Evolutionary conservation across 2,113 vertebrate genomes (phyloP).

Genomic region (Geococcyx californianus): DNA sequence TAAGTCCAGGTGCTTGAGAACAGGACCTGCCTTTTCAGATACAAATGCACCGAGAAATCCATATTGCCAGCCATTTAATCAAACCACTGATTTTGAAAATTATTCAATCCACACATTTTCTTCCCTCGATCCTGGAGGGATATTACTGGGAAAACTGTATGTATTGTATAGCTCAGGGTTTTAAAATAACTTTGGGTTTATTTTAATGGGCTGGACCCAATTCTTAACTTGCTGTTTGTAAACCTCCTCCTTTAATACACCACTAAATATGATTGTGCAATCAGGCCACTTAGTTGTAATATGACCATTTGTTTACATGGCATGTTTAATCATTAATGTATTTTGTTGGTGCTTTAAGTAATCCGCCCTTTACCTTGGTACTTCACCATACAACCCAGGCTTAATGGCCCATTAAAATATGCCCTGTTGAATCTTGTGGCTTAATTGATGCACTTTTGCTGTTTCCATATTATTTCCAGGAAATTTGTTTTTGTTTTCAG

Average conservation of each 20-base stretch:
- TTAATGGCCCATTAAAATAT: conserved; percentile 61
- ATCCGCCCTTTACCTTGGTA: conserved; percentile 34
- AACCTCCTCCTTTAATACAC: not conserved
- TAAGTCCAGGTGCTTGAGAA: not conserved
- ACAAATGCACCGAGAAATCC: not conserved
- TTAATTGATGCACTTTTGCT: conserved; percentile 57
- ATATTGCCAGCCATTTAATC: not conserved
- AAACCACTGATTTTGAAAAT: not conserved
- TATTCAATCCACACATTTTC: not conserved
- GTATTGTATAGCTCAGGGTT: not conserved
- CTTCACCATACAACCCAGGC: conserved; percentile 1
- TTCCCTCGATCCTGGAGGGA: not conserved
- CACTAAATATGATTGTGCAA: not conserved
- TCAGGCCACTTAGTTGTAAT: not conserved
- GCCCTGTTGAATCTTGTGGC: conserved; percentile 29
- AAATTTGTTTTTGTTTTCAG: conserved; percentile 49
- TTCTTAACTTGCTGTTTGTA: not conserved
- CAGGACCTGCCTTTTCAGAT: not conserved
- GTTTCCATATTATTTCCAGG: conserved; percentile 44
- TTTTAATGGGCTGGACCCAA: not conserved
- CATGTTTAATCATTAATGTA: conserved; percentile 55
- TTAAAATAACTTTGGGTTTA: not conserved
- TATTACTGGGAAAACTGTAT: not conserved
- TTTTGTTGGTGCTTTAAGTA: conserved; percentile 23
- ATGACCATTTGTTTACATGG: conserved; percentile 13